Evolutionary conservation across 2,113 vertebrate species (phyloP).

Genomic region (Hemiprocne comata): DNA sequence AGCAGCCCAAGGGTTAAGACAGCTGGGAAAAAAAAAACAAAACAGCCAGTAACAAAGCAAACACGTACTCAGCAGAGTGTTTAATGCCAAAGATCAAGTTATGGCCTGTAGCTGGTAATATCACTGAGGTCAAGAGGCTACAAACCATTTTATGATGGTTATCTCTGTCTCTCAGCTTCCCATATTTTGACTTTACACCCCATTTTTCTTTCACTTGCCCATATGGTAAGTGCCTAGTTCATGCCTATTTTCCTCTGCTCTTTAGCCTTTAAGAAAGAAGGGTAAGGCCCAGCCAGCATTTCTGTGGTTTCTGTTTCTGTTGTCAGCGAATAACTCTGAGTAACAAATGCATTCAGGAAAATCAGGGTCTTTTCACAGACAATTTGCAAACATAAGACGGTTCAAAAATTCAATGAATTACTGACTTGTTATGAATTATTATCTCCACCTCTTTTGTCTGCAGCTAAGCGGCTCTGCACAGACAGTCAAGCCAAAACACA

Average conservation of each 20-base stretch:
- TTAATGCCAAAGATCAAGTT: conserved; percentile 37
- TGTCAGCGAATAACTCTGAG: conserved; percentile 61
- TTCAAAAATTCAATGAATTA: conserved; percentile 9
- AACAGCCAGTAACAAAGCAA: not conserved
- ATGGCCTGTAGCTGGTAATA: not conserved
- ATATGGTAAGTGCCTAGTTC: not conserved
- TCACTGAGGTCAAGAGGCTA: conserved; percentile 25
- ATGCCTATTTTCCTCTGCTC: not conserved
- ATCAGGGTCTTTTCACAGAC: not conserved
- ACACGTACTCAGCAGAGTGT: conserved; percentile 20
- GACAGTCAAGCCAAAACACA: not conserved
- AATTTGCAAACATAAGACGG: conserved; percentile 7
- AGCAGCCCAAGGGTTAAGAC: not conserved
- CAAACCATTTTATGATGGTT: conserved; percentile 15
- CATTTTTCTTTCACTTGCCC: not conserved
- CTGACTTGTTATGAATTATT: not conserved
- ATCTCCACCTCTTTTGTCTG: not conserved
- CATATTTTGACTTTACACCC: conserved; percentile 4
- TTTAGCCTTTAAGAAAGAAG: conserved; percentile 18
- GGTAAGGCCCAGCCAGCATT: not conserved
- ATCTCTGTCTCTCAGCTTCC: conserved; percentile 32
- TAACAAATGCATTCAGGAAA: conserved; percentile 35
- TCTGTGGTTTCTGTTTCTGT: conserved; percentile 38
- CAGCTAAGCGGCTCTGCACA: not conserved
- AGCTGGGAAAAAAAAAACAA: not conserved